Conservation (phyloP, 2,888 invertebrate genomes). For the Sinelater perroti region DNA sequence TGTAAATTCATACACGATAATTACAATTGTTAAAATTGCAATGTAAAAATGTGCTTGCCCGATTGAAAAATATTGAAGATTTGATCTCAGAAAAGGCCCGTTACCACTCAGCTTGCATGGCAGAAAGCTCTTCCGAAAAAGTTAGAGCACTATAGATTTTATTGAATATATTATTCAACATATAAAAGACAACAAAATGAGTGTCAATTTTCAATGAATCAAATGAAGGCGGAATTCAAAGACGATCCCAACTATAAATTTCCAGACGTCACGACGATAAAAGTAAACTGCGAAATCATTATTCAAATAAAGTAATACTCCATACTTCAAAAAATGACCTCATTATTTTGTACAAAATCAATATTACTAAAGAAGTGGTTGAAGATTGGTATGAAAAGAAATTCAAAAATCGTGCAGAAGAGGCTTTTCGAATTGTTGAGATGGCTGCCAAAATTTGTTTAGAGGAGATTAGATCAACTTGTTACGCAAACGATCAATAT, state of each 20-base stretch:
- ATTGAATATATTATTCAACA: conserved; percentile 45
- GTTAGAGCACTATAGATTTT: conserved; percentile 43
- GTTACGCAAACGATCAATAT: conserved; percentile 46
- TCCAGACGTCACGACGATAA: conserved; percentile 42
- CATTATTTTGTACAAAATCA: conserved; percentile 47
- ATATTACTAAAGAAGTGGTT: conserved; percentile 44
- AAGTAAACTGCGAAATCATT: no score
- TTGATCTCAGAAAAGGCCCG: conserved; percentile 43
- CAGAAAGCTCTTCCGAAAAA: no score
- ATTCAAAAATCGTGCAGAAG: conserved; percentile 43
- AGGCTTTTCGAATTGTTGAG: conserved; percentile 48
- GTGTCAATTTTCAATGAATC: conserved; percentile 45
- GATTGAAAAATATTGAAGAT: no score
- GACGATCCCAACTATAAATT: no score
- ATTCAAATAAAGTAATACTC: no score
- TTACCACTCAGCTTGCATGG: conserved; percentile 46
- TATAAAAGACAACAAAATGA: conserved; percentile 43
- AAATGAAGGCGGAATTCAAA: conserved; percentile 43
- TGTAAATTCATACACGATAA: no score
- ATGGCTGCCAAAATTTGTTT: conserved; percentile 50
- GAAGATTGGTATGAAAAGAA: conserved; percentile 48
- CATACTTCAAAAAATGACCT: no score
- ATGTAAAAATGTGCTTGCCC: no score
- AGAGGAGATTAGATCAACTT: conserved; percentile 48
- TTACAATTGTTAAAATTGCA: no score